Conservation (phyloP, 2,888 invertebrate genomes). For the Sussaba pulchella region DNA sequence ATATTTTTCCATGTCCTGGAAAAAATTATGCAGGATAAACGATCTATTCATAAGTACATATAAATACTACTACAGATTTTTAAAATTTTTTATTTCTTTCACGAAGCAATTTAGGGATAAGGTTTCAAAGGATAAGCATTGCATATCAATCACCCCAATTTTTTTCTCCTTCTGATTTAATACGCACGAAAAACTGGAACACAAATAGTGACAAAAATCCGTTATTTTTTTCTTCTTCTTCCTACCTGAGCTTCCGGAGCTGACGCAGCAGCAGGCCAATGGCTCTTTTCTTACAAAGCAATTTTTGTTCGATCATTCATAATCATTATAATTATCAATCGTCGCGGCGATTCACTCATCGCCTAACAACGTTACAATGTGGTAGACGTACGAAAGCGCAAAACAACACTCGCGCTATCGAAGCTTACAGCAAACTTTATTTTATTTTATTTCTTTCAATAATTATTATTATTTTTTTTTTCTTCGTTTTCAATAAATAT, state of each 20-base stretch:
- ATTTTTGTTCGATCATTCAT: constrained; percentile 28
- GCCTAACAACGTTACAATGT: constrained; percentile 44
- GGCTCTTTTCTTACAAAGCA: constrained; percentile 48
- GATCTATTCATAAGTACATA: too few species aligned
- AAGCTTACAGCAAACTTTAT: constrained; percentile 41
- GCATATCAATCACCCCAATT: constrained; percentile 21
- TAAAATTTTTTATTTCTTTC: too few species aligned
- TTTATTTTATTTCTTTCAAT: constrained; percentile 11
- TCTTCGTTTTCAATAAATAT: constrained; percentile 55
- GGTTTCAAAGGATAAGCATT: not conserved
- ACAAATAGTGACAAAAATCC: constrained; percentile 68
- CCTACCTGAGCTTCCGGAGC: constrained; percentile 29
- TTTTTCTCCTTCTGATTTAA: constrained; percentile 67
- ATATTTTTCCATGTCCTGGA: too few species aligned
- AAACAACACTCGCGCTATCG: constrained; percentile 43
- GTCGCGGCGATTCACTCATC: constrained; percentile 41
- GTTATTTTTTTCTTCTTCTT: constrained; percentile 36
- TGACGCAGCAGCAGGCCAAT: constrained; percentile 24
- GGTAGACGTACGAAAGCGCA: constrained; percentile 55
- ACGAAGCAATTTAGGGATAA: not conserved
- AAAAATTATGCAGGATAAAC: too few species aligned
- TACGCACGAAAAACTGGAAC: constrained; percentile 73
- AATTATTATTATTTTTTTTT: not conserved
- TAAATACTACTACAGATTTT: too few species aligned
- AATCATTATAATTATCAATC: constrained; percentile 32